Evolutionary conservation across 64 coral and sea anemone genomes (phyloP).

Genomic region (Dendrophyllia cribrosa): DNA sequence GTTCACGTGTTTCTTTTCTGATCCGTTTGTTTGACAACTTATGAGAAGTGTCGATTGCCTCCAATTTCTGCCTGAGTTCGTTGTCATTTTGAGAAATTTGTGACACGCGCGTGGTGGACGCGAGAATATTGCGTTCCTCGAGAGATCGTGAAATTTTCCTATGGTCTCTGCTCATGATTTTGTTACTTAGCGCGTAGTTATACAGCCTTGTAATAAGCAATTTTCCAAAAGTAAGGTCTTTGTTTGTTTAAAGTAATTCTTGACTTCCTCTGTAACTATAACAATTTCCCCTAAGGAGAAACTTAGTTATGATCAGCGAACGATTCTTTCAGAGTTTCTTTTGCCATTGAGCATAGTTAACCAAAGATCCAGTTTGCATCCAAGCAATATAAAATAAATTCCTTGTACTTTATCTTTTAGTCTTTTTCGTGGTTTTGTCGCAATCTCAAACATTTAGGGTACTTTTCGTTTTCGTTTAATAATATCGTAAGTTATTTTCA

Average conservation of each 20-base stretch:
- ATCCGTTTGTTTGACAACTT: constrained; percentile 82
- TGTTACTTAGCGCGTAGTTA: neutral
- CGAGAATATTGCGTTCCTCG: constrained; percentile 10
- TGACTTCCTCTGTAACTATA: constrained; percentile 27
- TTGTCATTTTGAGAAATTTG: constrained; percentile 65
- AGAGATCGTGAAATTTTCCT: constrained; percentile 50
- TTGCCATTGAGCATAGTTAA: neutral
- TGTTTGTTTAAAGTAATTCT: neutral
- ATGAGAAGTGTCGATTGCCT: constrained; percentile 85
- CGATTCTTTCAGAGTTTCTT: neutral
- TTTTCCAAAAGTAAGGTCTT: neutral
- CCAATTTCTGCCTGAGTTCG: constrained; percentile 79
- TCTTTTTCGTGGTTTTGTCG: no score
- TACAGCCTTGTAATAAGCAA: neutral
- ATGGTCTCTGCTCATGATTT: constrained; percentile 49
- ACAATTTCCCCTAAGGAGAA: neutral
- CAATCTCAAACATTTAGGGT: no score
- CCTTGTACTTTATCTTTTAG: no score
- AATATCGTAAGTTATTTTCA: no score
- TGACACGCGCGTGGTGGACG: constrained; percentile 2
- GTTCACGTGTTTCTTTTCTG: constrained; percentile 71
- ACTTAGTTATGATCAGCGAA: neutral
- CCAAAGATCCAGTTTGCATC: no score
- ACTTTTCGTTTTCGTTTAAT: no score
- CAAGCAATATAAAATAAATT: no score